These are phyloP conservation scores for Barnardius zonarius DNA, from an alignment of 2,113 vertebrate species.

Conservation along the genomic window DNA sequence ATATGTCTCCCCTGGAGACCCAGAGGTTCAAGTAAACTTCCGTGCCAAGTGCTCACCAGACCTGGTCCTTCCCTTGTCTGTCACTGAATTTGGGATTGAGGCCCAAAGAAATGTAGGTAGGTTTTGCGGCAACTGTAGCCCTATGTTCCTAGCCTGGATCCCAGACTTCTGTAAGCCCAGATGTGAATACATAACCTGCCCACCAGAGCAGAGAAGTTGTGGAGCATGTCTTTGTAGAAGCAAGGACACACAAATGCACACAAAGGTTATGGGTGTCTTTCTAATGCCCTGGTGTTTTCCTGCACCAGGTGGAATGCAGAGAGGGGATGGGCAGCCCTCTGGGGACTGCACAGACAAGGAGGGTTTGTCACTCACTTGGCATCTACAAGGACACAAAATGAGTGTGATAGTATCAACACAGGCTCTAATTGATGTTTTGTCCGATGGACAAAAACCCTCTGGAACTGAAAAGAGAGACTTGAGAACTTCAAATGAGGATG, in stretches of 20 bases:
- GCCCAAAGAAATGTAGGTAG: background rate
- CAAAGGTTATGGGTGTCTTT: background rate
- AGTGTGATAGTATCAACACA: background rate
- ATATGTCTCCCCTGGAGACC: background rate
- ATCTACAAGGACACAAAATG: conserved; percentile 10
- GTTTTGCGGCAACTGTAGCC: background rate
- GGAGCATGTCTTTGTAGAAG: background rate
- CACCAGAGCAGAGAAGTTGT: background rate
- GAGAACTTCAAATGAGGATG: background rate
- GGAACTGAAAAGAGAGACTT: background rate
- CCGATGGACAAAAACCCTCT: background rate
- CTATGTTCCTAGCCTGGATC: background rate
- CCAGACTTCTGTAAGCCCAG: background rate
- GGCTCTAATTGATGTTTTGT: conserved; percentile 7
- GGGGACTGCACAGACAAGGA: background rate
- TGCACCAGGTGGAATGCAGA: background rate
- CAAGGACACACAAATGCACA: background rate
- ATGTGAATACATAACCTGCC: rapidly evolving
- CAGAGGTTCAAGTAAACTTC: background rate
- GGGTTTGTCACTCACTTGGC: background rate
- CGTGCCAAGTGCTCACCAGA: background rate
- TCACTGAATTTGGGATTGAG: background rate
- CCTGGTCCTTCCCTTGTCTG: background rate
- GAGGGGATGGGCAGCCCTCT: background rate
- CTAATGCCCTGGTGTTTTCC: background rate